phyloP scores from a whole-genome alignment of 2,113 vertebrate genomes.

The Dipodomys merriami region DNA sequence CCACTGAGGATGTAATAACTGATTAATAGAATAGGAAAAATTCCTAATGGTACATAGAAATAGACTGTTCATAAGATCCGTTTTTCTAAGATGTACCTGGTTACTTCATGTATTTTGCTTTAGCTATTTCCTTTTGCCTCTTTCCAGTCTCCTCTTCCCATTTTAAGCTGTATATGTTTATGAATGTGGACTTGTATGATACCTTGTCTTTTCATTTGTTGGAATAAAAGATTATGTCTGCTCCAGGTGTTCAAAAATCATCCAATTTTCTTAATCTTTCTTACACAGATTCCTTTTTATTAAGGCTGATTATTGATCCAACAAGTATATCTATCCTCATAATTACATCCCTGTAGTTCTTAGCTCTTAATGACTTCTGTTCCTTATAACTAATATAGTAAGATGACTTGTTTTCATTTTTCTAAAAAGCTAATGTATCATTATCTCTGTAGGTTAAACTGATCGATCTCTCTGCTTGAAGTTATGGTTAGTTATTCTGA shows the following conservation, averaged over 20 bases:
- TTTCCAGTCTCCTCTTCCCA: neutral
- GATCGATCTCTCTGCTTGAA: constrained; percentile 53
- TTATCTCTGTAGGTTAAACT: constrained; percentile 42
- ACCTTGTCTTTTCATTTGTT: neutral
- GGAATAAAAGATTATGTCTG: constrained; percentile 34
- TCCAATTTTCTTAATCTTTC: constrained; percentile 36
- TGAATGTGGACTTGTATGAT: neutral
- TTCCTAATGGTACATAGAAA: constrained; percentile 15
- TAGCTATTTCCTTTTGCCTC: constrained; percentile 18
- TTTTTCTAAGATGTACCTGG: constrained; percentile 14
- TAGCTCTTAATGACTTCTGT: neutral
- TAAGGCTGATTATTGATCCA: constrained; percentile 27
- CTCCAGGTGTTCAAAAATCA: neutral
- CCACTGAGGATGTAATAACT: neutral
- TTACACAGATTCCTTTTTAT: neutral
- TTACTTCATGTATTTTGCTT: neutral
- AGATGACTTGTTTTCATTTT: neutral
- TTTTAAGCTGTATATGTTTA: neutral
- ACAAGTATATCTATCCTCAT: neutral
- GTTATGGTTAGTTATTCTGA: constrained; percentile 18
- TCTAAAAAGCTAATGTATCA: constrained; percentile 30
- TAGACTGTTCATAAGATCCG: neutral
- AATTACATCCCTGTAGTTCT: neutral
- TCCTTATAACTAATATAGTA: constrained; percentile 16
- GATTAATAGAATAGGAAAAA: neutral